Evolutionary conservation across 1,140 invertebrate genomes (phyloP), one percentile per base, ranked within the genome.

Genomic region (Diorhabda sublineata): DNA sequence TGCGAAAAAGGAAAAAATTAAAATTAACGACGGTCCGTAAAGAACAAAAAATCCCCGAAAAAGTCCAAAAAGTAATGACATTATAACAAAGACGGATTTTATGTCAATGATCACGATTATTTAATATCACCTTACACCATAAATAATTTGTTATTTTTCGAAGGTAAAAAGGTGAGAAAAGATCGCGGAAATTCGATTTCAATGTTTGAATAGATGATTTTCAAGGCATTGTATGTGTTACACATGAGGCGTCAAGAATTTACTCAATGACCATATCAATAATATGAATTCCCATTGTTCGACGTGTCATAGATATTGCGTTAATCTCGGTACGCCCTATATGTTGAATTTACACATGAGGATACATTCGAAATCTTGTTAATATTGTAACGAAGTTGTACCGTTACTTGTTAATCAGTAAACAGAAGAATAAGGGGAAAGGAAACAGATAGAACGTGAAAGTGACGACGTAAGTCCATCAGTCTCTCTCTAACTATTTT

Each of bases 341-440:
- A 66, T 66, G 64, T 42, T 66, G 4, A 66, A 66, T 44, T 42
- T 66, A 9, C 64, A 66, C 7, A 57, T 42, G 41, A 66, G 43
- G 44, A 58, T 26, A 4, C 64, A 66, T 42, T 9, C 47, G 4
- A 66, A 43, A 42, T 41, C 47, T 7, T 66, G 64, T 43, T 26
- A 44, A 43, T 58, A 52, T 42, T 66, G 64, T 52, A 66, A 41
- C 6, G 47, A 57, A 5, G 2, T 41, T n/a, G 9, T 66, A 41
- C 26, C 64, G 4, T 58, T n/a, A 66, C 42, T 42, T 4, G 4
- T 5, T 41, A 43, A 57, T 56, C 26, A 5, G 26, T 42, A 42
- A 1, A 41, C 3, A 52, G 9, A 66, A 57, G 44, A 41, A 9
- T 52, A 45, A 7, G 11, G n/a, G 41, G 4, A 42, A 57, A 9